Conservation (phyloP, 2,113 vertebrate species). For the Charadrius vociferus region DNA sequence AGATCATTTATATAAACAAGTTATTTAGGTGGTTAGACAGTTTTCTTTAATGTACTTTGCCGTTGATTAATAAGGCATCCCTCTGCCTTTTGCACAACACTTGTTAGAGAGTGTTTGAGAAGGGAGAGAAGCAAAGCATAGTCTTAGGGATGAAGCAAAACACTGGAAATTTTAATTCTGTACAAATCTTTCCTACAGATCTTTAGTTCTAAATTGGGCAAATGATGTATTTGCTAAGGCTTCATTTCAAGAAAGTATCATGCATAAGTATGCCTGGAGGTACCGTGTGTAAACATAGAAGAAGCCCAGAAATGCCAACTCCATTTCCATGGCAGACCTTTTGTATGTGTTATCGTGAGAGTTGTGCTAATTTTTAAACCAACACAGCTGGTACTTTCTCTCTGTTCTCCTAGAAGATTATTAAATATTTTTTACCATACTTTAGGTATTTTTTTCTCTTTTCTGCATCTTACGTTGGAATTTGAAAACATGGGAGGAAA, state of each 20-base stretch:
- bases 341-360: not conserved
- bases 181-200: not conserved
- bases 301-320: not conserved
- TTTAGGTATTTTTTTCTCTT: not conserved
- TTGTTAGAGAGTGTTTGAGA: not conserved
- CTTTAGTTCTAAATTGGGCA: not conserved
- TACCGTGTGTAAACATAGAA: not conserved
- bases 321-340: not conserved
- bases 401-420: not conserved
- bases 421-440: not conserved
- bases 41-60: not conserved
- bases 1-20: constrained; percentile 51
- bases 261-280: not conserved
- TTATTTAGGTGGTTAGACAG: not conserved
- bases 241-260: not conserved
- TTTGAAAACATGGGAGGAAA: not conserved
- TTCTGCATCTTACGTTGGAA: not conserved
- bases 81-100: not conserved
- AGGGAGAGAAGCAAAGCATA: not conserved
- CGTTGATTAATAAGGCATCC: constrained; percentile 2
- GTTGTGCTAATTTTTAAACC: not conserved
- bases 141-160: not conserved
- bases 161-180: not conserved
- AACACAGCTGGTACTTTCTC: not conserved
- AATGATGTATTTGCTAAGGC: not conserved